Percentiles rank a stretch among this genome's conserved stretches.
phyloP scores from a whole-genome alignment of 2,113 vertebrate species.

The Platanista minor region DNA sequence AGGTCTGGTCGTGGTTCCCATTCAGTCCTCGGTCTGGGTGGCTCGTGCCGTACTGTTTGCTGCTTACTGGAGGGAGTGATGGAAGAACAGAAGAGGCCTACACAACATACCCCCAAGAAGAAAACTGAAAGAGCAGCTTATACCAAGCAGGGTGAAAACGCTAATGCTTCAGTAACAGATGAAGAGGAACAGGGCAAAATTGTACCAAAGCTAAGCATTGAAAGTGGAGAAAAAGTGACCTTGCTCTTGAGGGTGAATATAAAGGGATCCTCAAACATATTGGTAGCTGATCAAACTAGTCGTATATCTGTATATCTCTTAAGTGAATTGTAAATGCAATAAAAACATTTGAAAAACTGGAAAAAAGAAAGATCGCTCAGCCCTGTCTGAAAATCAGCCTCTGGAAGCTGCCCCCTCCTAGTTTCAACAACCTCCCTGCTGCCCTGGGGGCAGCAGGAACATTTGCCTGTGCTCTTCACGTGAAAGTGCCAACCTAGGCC shows the following conservation, averaged over 20 bases:
- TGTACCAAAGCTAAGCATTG: slow-evolving; percentile 85
- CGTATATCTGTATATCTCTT: slow-evolving; percentile 86
- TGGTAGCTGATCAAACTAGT: slow-evolving; percentile 91
- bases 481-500: background rate
- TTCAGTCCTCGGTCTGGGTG: background rate
- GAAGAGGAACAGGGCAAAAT: slow-evolving; percentile 33
- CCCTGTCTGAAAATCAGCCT: background rate
- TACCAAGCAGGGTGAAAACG: slow-evolving; percentile 64
- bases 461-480: background rate
- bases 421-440: background rate
- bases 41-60: slow-evolving; percentile 71
- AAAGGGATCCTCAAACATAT: slow-evolving; percentile 84
- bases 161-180: background rate
- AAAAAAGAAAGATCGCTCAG: background rate
- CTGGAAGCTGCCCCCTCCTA: background rate
- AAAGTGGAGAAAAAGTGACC: slow-evolving; percentile 93
- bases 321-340: slow-evolving; percentile 52
- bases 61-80: slow-evolving; percentile 94
- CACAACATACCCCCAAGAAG: slow-evolving; percentile 75
- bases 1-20: background rate
- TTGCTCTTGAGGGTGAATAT: slow-evolving; percentile 87
- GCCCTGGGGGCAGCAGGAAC: accelerated
- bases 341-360: background rate
- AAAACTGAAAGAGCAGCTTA: slow-evolving; percentile 78
- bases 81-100: slow-evolving; percentile 79